These are phyloP conservation scores for Melanotaenia duboulayi DNA, from an alignment of 2,113 vertebrate species.

Conservation along the genomic window DNA sequence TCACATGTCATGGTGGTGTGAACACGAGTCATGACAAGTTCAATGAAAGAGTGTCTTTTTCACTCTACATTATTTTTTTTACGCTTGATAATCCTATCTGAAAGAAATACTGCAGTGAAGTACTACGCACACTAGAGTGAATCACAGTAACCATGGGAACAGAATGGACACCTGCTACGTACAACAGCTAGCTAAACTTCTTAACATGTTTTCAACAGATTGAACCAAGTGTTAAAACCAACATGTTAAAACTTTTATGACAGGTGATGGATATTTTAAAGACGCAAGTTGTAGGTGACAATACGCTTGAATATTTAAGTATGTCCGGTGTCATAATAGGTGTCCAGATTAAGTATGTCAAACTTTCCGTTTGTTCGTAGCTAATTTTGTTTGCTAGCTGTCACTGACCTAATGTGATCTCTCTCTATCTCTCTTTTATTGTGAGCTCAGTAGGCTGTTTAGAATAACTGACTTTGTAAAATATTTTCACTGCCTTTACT, in stretches of 20 bases:
- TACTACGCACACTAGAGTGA: too few relatives aligned
- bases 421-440: neutral
- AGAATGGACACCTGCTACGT: neutral
- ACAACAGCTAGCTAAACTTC: neutral
- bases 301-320: neutral
- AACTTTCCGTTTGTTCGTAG: too few relatives aligned
- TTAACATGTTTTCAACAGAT: neutral
- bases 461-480: constrained; percentile 26
- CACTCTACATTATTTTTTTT: neutral
- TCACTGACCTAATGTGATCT: too few relatives aligned
- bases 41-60: constrained; percentile 2
- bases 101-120: too few relatives aligned
- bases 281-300: neutral
- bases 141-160: constrained; percentile 11
- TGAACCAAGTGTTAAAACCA: neutral
- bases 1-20: constrained; percentile 18
- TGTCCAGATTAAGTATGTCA: too few relatives aligned
- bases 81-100: neutral
- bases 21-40: constrained; percentile 39
- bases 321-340: too few relatives aligned
- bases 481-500: constrained; percentile 50
- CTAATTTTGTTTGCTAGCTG: too few relatives aligned
- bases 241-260: neutral
- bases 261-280: neutral
- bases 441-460: neutral